Evolutionary conservation across 1,140 invertebrate genomes (phyloP), one percentile per base, ranked within the genome.

Genomic region (Saxidomus purpurata): DNA sequence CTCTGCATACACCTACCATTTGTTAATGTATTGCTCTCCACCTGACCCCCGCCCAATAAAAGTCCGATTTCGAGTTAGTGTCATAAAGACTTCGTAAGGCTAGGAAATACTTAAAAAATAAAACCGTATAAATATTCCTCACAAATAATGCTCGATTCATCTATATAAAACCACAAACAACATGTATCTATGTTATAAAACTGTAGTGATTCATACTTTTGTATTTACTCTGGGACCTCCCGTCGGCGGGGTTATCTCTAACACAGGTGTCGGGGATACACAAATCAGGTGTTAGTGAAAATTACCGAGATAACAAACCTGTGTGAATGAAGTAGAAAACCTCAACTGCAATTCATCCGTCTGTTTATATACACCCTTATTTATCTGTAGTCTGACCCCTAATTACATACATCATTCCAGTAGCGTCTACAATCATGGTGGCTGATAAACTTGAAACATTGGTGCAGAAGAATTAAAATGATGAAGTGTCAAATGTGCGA

Each of bases 251-350:
- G 67, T 71, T 71, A 71, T 71, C 67, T 71, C 1, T 4, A 0
- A 19, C 67, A 71, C 67, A 71, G 67, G 67, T 71, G 67, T 71
- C 36, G 15, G 67, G n/a, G 67, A 38, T 71, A 71, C 67, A 71
- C 31, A 71, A 15, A 71, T 71, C 67, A 71, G 67, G 67, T 71
- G 67, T 38, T 31, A 71, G 67, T 38, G 67, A 38, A 71, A 71
- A 71, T 71, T 71, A 40, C 36, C 17, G 2, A 38, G 67, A 71
- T 71, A 71, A 71, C 67, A 71, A 36, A 71, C 15, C 67, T n/a
- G 25, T 38, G 67, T n/a, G 67, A 71, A 71, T 15, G 38, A n/a
- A 63, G 59, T 63, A 28, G 59, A 11, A 11, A 63, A 25, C 4
- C 59, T 15, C 19, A 71, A 71, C 34, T 71, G 67, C 67, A 71